Base-by-base conservation (phyloP, 2,888 invertebrate species). In the Megaustenia siamemsis region DNA sequence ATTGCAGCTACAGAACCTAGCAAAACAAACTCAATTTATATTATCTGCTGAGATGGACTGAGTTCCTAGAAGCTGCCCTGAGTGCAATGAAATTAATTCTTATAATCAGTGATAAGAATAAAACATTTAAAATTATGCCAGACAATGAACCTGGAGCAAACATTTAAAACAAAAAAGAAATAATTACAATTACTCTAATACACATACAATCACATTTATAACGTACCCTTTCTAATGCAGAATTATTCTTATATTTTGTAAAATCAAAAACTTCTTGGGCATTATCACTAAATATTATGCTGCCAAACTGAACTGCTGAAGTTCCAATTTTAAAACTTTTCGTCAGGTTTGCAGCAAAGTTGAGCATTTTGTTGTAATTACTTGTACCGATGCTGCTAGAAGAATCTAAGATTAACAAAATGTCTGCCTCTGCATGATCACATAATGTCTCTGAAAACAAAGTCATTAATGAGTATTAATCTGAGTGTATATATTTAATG, bases 321-420 rank as follows among this genome's bases (percentile, higher is more conserved):
- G 38, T 32, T 43, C 77, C 77, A 38, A 77, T 40, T n/a, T 77
- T 60, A 18, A 77, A 77, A 28, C 40, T 77, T 35, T 28, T 4
- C 0, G 77, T 63, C 24, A 77, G 60, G 21, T 77, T 43, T 38
- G 43, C 77, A 15, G 43, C 56, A 43, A 77, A 77, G 43, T 77
- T 60, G 10, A 63, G n/a, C 77, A 60, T 56, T 43, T 38, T 60
- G 38, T 56, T n/a, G 53, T 77, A 77, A 43, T 77, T 77, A 38
- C 24, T 21, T 1, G 3, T 21, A 1, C 12, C 3, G n/a, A 77
- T 60, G n/a, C 77, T 77, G 24, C 24, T 24, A 21, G 77, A 77
- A 38, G 77, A 60, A 21, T 77, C 77, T 43, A 77, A 38, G 0
- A 77, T 10, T 1, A 77, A 63, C 77, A 77, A 77, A 12, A 77